phyloP scores from a whole-genome alignment of 2,113 vertebrate species.

The Poeciliopsis occidentalis region DNA sequence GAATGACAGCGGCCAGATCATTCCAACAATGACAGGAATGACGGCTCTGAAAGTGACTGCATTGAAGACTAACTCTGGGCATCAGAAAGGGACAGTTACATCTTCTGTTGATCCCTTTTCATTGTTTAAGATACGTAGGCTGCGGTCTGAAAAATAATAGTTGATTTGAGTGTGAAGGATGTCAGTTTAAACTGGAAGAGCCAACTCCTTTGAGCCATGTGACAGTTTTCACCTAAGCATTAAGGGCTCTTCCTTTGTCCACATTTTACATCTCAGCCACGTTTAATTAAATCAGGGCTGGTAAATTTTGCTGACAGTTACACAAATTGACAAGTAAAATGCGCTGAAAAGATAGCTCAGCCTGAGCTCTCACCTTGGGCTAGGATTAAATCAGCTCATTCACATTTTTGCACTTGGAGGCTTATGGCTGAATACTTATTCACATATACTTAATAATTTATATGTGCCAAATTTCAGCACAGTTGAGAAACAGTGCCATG shows the following conservation, averaged over 20 bases:
- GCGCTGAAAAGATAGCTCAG: background rate
- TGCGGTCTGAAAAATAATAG: background rate
- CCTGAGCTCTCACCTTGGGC: background rate
- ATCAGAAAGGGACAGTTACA: slow-evolving; percentile 23
- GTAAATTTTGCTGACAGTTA: background rate
- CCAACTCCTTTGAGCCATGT: no score
- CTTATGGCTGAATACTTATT: background rate
- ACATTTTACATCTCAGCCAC: background rate
- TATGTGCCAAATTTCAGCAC: background rate
- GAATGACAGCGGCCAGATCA: slow-evolving; percentile 49
- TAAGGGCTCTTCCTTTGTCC: background rate
- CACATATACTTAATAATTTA: background rate
- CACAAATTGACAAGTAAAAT: slow-evolving; percentile 1
- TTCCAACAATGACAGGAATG: slow-evolving; percentile 51
- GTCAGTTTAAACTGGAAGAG: background rate
- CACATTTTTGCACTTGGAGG: background rate
- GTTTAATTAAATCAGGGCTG: background rate
- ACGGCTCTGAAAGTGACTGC: slow-evolving; percentile 16
- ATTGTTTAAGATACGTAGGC: background rate
- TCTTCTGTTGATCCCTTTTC: slow-evolving; percentile 7
- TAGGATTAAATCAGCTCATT: background rate
- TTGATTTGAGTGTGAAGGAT: background rate
- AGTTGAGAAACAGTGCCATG: background rate
- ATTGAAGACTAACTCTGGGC: slow-evolving; percentile 9
- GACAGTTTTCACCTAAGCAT: background rate